Conservation (phyloP, 2,797 vertebrate genomes). For the Champsocephalus gunnari region DNA sequence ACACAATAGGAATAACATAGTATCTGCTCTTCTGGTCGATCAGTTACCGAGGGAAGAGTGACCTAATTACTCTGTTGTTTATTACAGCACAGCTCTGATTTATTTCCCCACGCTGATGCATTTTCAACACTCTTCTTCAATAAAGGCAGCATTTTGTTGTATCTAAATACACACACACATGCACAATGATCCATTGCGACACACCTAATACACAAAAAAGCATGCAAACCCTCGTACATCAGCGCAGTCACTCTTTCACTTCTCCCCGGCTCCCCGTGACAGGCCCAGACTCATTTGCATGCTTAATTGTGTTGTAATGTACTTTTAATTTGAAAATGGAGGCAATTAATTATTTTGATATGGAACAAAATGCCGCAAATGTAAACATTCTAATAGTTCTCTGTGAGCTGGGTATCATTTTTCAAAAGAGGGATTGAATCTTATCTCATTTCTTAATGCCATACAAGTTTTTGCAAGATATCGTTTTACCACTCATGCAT, state of each 20-base stretch:
- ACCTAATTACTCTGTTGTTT: conserved; percentile 79
- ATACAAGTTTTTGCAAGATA: conserved; percentile 49
- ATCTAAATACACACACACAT: conserved; percentile 57
- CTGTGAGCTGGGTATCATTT: conserved; percentile 81
- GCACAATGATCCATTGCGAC: conserved; percentile 70
- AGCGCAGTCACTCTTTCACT: conserved; percentile 74
- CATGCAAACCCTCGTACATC: conserved; percentile 73
- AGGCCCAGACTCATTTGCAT: conserved; percentile 86
- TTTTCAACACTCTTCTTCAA: conserved; percentile 72
- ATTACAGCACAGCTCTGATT: conserved; percentile 75
- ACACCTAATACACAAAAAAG: conserved; percentile 72
- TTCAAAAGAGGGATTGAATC: conserved; percentile 85
- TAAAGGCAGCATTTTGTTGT: conserved; percentile 51
- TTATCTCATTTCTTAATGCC: conserved; percentile 80
- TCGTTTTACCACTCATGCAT: conserved; percentile 68
- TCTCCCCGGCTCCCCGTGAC: conserved; percentile 74
- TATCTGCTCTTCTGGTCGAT: conserved; percentile 60
- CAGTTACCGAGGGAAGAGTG: conserved; percentile 66
- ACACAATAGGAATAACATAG: conserved; percentile 62
- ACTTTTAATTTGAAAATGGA: conserved; percentile 89
- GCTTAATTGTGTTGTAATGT: conserved; percentile 89
- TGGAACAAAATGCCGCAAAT: conserved; percentile 86
- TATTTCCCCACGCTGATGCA: conserved; percentile 71
- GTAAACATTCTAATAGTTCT: conserved; percentile 89
- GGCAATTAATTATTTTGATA: conserved; percentile 89